Percentiles rank a stretch among this genome's conserved stretches.
These are phyloP conservation scores for Tinea semifulvella DNA, from an alignment of 2,888 invertebrate genomes.

Conservation along the genomic window DNA sequence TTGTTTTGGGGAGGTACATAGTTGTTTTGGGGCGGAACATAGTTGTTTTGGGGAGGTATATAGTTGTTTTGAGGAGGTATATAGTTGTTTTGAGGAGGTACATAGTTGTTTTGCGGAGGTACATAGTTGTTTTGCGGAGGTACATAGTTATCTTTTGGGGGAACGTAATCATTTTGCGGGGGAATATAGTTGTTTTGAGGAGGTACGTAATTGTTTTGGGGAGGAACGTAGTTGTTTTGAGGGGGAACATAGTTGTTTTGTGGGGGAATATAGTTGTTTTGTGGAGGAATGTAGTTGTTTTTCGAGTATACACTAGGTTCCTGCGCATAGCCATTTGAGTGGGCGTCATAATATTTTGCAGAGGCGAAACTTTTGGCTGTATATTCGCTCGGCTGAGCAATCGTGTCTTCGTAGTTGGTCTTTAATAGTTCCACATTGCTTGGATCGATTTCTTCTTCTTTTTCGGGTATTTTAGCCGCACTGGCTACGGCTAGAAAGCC, in stretches of 20 bases:
- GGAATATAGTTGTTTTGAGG: conserved; percentile 20
- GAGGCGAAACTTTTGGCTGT: conserved; percentile 14
- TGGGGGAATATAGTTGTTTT: conserved; percentile 23
- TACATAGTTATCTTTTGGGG: conserved; percentile 23
- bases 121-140: conserved; percentile 21
- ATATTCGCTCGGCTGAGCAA: conserved; percentile 9
- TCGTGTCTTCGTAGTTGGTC: conserved; percentile 9
- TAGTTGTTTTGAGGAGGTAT: conserved; percentile 24
- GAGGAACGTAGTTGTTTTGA: conserved; percentile 21
- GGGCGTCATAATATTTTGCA: conserved; percentile 13
- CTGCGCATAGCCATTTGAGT: conserved; percentile 18
- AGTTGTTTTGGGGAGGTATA: conserved; percentile 23
- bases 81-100: conserved; percentile 21
- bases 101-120: conserved; percentile 24
- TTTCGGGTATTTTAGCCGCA: conserved; percentile 6
- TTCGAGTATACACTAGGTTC: too few relatives aligned
- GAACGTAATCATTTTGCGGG: conserved; percentile 21
- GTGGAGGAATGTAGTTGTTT: conserved; percentile 22
- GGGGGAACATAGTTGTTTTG: conserved; percentile 24
- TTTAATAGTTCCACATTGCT: conserved; percentile 2
- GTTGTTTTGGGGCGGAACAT: conserved; percentile 20
- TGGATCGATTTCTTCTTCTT: conserved; percentile 4
- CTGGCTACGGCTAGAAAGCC: conserved; percentile 9
- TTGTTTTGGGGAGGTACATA: conserved; percentile 24
- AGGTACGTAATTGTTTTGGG: conserved; percentile 21